These are phyloP conservation scores for Stenchaetothrips biformis DNA, from an alignment of 2,888 invertebrate species.

Conservation along the genomic window DNA sequence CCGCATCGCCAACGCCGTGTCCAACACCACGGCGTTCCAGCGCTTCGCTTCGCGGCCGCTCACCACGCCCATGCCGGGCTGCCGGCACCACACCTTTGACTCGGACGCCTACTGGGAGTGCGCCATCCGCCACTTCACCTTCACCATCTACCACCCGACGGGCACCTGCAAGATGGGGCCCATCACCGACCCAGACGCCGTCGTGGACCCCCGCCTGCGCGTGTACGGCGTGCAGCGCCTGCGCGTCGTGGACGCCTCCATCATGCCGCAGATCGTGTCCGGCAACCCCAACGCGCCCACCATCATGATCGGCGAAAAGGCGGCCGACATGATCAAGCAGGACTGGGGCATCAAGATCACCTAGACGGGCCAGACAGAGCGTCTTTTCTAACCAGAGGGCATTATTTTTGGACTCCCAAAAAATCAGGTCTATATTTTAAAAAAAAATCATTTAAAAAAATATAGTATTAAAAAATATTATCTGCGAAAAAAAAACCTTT, in stretches of 20 bases:
- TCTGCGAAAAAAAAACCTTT: no score
- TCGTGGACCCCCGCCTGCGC: constrained; percentile 70
- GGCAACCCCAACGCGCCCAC: constrained; percentile 87
- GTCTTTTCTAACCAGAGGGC: not conserved
- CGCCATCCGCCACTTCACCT: constrained; percentile 72
- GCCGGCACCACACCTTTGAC: constrained; percentile 63
- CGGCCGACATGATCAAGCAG: constrained; percentile 81
- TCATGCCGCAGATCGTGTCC: constrained; percentile 84
- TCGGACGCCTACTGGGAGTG: constrained; percentile 87
- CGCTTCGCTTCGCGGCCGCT: constrained; percentile 74
- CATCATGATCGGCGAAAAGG: constrained; percentile 89
- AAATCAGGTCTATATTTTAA: no score
- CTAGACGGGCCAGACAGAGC: not conserved
- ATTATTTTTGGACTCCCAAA: not conserved
- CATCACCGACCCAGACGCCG: constrained; percentile 64
- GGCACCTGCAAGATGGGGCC: constrained; percentile 88
- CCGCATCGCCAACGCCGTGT: constrained; percentile 74
- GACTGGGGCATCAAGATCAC: constrained; percentile 50
- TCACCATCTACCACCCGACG: constrained; percentile 77
- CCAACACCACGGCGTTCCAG: constrained; percentile 73
- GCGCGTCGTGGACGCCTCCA: constrained; percentile 76
- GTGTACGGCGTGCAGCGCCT: constrained; percentile 74
- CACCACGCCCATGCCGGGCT: constrained; percentile 76
- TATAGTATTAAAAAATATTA: no score
- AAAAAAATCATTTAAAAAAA: no score